Base-by-base conservation (phyloP, 1,140 invertebrate genomes). In the Drosophila melanica region DNA sequence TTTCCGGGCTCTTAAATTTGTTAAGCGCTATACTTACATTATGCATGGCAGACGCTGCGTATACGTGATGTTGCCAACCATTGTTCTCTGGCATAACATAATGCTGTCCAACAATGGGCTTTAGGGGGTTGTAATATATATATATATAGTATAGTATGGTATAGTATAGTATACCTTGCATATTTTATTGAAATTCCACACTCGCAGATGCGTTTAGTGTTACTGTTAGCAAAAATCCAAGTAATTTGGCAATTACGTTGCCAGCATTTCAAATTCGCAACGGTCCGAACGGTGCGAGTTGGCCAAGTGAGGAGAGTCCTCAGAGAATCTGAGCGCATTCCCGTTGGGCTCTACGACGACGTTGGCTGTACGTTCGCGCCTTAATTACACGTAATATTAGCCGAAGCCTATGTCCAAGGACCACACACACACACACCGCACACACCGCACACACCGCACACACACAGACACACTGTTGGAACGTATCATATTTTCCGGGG, bases 381-480 rank as follows among this genome's bases (percentile, higher is more conserved):
- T 87, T 86, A 86, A 86, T 86, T 86, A 87, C 81, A 77, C 73
- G 82, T 86, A 78, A 85, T 78, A 81, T 85, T 78, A 85, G 82
- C 58, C 14, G 41, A 48, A 41, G 60, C 44, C 63, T 59, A 54
- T 42, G 54, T 23, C 9, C 35, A 20, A 37, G 44, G 35, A 23
- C 44, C 53, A 39, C 9, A 47, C 45, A 51, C 12, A 41, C 37
- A 45, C 35, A 59, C n/a, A 44, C 55, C 23, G n/a, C n/a, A n/a
- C n/a, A 18, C 1, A 18, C 1, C 14, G 35, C 50, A 42, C 18
- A 18, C 1, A 18, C 1, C 14, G 35, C 50, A 42, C 18, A 18
- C 39, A 16, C 44, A 35, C 18, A 37, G 35, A 41, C 20, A 33
- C 14, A 53, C 20, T 67, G 9, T 20, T 42, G 14, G 23, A 16